Base-by-base conservation (phyloP, 1,140 invertebrate species). In the Zaprionus davidi region DNA sequence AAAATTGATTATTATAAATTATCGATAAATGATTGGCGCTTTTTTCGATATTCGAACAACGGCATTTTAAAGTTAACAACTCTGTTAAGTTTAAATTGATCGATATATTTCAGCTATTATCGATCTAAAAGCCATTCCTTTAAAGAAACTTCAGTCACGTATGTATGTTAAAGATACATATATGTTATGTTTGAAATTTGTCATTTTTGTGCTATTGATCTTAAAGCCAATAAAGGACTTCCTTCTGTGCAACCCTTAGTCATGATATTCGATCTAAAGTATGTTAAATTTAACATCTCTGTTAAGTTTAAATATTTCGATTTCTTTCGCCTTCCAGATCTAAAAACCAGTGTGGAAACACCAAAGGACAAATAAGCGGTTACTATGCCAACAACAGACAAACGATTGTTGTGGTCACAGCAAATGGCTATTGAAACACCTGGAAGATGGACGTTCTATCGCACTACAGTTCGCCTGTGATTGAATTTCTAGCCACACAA, bases 381-480 rank as follows among this genome's bases (percentile, higher is more conserved):
- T 86, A 36, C 77, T 53, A 63, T 73, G 79, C 62, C 22, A 68
- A 81, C 76, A 3, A 4, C 6, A 28, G 7, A 24, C 9, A 9
- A 7, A 7, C 41, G 41, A n/a, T 3, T 22, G 20, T 31, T 46
- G 15, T 38, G 58, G 7, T 59, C 65, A 65, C 46, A 46, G 9
- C 41, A 36, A 51, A 65, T 2, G 12, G 0, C 7, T 3, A 17
- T 31, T 0, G 5, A 2, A 22, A 7, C 17, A n/a, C 0, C 7
- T 15, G 2, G 15, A 57, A 36, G n/a, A 92, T 92, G 91, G 91
- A 92, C 24, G 91, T 92, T 11, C 74, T 92, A n/a, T 86, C 83
- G 7, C 83, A 92, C 46, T 92, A 86, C 53, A 90, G 77, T 15
- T 92, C 91, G 2, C 81, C 78, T 0, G 78, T 92, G 1, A 65